phyloP scores from a whole-genome alignment of 2,888 invertebrate genomes.

The Campoplex capitator region DNA sequence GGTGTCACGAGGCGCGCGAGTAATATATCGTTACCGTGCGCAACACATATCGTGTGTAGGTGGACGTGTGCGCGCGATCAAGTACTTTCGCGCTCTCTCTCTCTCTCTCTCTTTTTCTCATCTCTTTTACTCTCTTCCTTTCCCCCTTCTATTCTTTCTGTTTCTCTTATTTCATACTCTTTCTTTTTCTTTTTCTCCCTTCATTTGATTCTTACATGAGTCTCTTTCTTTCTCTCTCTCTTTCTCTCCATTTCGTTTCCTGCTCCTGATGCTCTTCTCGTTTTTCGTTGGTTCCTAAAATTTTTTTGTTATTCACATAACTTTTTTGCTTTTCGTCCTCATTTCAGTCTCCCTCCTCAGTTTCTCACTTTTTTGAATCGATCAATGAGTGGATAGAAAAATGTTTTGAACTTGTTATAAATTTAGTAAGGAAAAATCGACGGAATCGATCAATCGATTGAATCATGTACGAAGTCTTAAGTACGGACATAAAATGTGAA shows the following conservation, averaged over 20 bases:
- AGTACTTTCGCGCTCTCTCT: conserved; percentile 51
- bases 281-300: not conserved
- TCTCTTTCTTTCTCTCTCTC: not conserved
- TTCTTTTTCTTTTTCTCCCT: conserved; percentile 40
- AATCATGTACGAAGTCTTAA: too few species aligned
- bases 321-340: not conserved
- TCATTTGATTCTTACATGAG: not conserved
- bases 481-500: too few species aligned
- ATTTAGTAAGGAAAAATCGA: too few species aligned
- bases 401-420: too few species aligned
- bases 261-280: not conserved
- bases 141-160: not conserved
- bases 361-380: not conserved
- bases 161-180: conserved; percentile 31
- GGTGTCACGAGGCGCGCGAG: conserved; percentile 84
- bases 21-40: conserved; percentile 82
- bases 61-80: conserved; percentile 74
- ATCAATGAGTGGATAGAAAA: too few species aligned
- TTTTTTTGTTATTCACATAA: not conserved
- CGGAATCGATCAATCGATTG: too few species aligned
- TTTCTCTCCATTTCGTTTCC: not conserved
- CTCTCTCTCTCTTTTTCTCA: conserved; percentile 30
- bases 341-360: not conserved
- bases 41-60: conserved; percentile 75
- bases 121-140: conserved; percentile 10